Base-by-base conservation (phyloP, 2,888 invertebrate genomes). In the Microctonus hyperodae region DNA sequence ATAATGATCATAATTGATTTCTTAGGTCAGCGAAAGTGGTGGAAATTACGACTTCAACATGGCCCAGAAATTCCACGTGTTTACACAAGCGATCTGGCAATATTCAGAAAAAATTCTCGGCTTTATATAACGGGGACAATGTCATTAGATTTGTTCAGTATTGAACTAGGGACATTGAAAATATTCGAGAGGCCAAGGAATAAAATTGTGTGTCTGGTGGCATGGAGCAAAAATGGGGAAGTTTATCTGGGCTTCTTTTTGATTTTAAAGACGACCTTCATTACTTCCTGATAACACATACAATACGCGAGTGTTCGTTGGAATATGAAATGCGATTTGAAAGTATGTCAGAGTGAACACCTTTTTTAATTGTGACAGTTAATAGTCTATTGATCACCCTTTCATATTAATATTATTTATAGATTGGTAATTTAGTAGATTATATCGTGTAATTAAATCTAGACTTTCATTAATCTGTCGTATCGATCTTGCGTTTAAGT, bases 291-390 rank as follows among this genome's bases (percentile, higher is more conserved):
- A 75, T 78, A 7, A 78, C 84, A 35, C 85, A 78, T 84, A 35
- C 85, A 86, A 75, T 83, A 79, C 72, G 86, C 84, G 4, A 79
- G 85, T 20, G 81, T 86, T 20, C 81, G 86, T 62, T 86, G 86
- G 86, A 78, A 84, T 71, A 83, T 79, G n/a, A 80, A 80, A 81
- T 81, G 78, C 74, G 73, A 76, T 23, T 72, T 79, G 67, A 76
- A 72, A 68, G 79, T 77, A 71, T 7, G 28, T 28, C 4, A 72
- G 67, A 57, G 48, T 31, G n/a, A 20, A 20, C 16, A 16, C 10
- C 20, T 33, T 9, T 6, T 2, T n/a, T n/a, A 20, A 28, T 11
- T 28, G 31, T 55, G 10, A 5, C 13, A 5, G 23, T 23, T 51
- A 11, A 25, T 51, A 23, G 7, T 5, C 3, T 3, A 28, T 7